These are phyloP conservation scores for Calyptommatus sinebrachiatus DNA, from an alignment of 2,113 vertebrate species.

Conservation along the genomic window DNA sequence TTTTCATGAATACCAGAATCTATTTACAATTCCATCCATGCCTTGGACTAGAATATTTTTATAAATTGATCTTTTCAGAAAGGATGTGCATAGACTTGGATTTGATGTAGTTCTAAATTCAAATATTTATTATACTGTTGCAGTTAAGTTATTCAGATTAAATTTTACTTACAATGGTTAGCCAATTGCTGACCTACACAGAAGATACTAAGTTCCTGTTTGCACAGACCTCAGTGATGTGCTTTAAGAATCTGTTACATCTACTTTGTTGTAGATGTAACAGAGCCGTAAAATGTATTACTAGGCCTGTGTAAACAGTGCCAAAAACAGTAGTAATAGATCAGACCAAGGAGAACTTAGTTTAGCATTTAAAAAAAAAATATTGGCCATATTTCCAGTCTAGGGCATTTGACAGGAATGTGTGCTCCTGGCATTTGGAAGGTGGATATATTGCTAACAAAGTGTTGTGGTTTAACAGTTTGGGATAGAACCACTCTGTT, in stretches of 20 bases:
- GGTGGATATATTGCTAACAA: background rate
- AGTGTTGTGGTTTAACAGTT: background rate
- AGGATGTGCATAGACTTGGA: background rate
- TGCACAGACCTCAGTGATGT: too few species aligned
- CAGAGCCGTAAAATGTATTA: too few species aligned
- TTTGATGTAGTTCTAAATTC: too few species aligned
- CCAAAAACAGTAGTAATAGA: background rate
- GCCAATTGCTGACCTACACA: background rate
- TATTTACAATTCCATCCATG: background rate
- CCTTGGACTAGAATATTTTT: background rate
- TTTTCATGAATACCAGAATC: too few species aligned
- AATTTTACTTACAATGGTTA: background rate
- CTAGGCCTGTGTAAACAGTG: too few species aligned
- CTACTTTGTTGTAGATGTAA: too few species aligned
- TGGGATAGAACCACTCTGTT: background rate
- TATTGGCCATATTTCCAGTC: background rate
- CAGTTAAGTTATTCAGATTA: too few species aligned
- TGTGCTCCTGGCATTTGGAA: background rate
- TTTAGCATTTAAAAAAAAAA: background rate
- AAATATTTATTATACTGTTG: too few species aligned
- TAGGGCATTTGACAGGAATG: background rate
- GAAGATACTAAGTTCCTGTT: background rate
- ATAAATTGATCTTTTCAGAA: background rate
- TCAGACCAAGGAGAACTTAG: background rate
- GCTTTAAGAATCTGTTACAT: too few species aligned